Base-by-base conservation (phyloP, 2,113 vertebrate species). In the Xiphophorus couchianus region DNA sequence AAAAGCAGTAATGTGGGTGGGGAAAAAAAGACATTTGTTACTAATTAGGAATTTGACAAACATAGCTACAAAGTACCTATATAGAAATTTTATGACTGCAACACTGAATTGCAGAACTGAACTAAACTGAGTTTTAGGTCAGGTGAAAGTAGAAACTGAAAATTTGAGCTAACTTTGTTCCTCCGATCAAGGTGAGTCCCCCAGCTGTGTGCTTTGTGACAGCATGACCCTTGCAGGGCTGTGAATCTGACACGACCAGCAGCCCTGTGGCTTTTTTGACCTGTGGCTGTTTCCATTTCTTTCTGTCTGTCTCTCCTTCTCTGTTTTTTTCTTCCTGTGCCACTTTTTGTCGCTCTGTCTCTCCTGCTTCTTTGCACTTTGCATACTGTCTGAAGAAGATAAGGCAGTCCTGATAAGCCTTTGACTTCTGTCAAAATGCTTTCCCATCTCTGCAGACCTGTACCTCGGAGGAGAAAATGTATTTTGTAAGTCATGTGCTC, bases 321-420 rank as follows among this genome's bases (percentile, higher is more conserved):
- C 62, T 65, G 33, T 48, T 60, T 66, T 30, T 28, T 65, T 65
- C 22, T 33, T 64, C 51, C 63, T 62, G 25, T 69, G 33, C 58
- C 68, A 62, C 62, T 67, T 75, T 54, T 58, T 74, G 64, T 62
- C 30, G 28, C 31, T 67, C 30, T 31, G 37, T 81, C 71, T 68
- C 60, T 70, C 31, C 68, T 66, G 58, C 68, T 73, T 82, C 83
- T 90, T 68, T 82, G 77, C 86, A 72, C 67, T 91, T 86, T 91
- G 84, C 88, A 90, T 90, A 91, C 93, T 91, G 91, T 93, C 90
- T 88, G 82, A 85, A 74, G 62, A 80, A 90, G 93, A 94, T 94
- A 94, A 94, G 89, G 86, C 76, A 75, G 74, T n/a, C 42, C 82
- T 86, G 93, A 95, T 94, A 93, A 92, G 88, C 37, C 65, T 67